phyloP scores from a whole-genome alignment of 2,797 vertebrate genomes.

The Poecilia picta region DNA sequence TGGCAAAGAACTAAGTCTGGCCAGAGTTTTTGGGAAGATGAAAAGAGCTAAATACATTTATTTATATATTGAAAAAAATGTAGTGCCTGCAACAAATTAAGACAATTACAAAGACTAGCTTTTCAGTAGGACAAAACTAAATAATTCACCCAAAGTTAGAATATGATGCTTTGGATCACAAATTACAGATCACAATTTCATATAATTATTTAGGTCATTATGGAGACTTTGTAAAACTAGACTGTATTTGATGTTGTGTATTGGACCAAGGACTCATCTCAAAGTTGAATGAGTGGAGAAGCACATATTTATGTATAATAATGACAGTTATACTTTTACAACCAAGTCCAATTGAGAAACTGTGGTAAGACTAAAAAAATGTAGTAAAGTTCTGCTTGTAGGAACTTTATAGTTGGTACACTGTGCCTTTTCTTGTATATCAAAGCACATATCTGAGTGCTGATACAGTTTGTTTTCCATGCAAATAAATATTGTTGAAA shows the following conservation, averaged over 20 bases:
- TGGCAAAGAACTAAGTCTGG: background rate
- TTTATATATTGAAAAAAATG: background rate
- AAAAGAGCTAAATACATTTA: background rate
- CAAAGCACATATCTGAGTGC: background rate
- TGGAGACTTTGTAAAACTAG: background rate
- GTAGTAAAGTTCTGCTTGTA: background rate
- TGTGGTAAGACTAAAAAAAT: background rate
- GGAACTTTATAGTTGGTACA: background rate
- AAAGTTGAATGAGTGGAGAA: background rate
- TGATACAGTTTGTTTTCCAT: constrained; percentile 1
- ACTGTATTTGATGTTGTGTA: background rate
- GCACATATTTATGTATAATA: background rate
- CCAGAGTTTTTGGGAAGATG: background rate
- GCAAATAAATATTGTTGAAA: background rate
- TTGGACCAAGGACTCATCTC: background rate
- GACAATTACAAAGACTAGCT: background rate
- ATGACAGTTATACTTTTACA: background rate
- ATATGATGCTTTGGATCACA: background rate
- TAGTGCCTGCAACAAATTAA: background rate
- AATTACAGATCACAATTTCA: background rate
- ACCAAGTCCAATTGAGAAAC: background rate
- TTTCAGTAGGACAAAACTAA: background rate
- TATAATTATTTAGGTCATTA: background rate
- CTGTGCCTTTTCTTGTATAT: background rate
- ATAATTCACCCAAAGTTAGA: background rate